Conservation (phyloP, 2,797 vertebrate species). For the Ispidina picta region DNA sequence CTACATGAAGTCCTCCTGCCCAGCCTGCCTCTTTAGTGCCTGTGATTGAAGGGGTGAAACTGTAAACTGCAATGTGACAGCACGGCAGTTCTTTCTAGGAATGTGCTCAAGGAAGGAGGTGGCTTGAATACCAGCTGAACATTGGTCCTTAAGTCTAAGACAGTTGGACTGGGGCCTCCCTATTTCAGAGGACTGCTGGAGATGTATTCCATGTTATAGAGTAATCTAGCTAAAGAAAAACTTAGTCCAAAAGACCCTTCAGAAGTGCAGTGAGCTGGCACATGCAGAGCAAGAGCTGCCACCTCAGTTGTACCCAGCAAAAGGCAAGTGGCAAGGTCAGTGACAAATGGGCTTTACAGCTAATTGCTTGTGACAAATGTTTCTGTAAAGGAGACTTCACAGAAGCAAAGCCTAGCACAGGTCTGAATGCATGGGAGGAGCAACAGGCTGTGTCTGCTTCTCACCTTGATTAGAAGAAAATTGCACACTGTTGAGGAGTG, state of each 20-base stretch:
- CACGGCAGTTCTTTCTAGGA: not conserved
- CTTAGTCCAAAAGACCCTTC: not conserved
- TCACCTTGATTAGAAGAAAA: not conserved
- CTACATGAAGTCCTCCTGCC: not conserved
- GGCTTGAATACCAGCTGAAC: not conserved
- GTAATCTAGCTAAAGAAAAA: not conserved
- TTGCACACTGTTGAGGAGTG: not conserved
- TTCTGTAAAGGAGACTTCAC: not conserved
- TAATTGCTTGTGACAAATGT: not conserved
- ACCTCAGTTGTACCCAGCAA: not conserved
- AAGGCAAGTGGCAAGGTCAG: not conserved
- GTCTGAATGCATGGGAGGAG: not conserved
- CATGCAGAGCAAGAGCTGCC: not conserved
- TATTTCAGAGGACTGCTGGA: not conserved
- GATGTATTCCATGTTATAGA: rapidly evolving
- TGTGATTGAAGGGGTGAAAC: not conserved
- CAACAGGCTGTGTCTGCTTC: not conserved
- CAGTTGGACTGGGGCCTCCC: not conserved
- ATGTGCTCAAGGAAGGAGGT: not conserved
- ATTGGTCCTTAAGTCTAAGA: not conserved
- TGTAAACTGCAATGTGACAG: not conserved
- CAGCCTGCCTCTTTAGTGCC: not conserved
- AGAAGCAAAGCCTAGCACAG: not conserved
- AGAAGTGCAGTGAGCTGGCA: not conserved
- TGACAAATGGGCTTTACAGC: not conserved